Base-by-base conservation (phyloP, 1,140 invertebrate species). In the Neotoxoptera formosana region DNA sequence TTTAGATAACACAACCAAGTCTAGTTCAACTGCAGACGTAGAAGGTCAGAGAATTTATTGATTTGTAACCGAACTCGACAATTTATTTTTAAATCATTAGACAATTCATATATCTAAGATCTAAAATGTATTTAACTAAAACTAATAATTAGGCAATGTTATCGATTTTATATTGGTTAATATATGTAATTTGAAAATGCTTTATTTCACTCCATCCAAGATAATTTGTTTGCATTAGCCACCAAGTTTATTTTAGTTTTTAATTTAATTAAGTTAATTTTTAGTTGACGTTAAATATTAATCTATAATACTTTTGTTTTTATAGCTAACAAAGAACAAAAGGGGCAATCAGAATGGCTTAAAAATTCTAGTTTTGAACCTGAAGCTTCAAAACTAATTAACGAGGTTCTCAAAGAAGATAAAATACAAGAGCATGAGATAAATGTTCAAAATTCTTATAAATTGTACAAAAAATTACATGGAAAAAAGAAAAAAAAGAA, bases 301-400 rank as follows among this genome's bases (percentile, higher is more conserved):
- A 67, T 11, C 25, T 67, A 1, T 25, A 67, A 11, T 67, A 67
- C 30, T 14, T 30, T 30, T 67, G 25, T 93, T 93, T 36, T 56
- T 41, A 45, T 45, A 92, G 90, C 45, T 51, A 84, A 86, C 53
- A 36, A 93, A n/a, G 47, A 83, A 83, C 45, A 48, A 36, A 56
- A 81, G 36, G 14, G 30, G 20, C 48, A 34, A 30, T 84, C 81
- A 51, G 48, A 93, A 93, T 93, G 91, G 91, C 91, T 93, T 84
- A 23, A 83, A 21, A 93, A 93, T 84, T 93, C 91, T 51, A 93
- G 91, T 86, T 93, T 93, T 56, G 25, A 93, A 30, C 81, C 91
- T 20, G 76, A 93, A 30, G 91, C 91, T 41, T 53, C 48, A 93
- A 41, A 86, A 6, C 20, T 93, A 86, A 17, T 86, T 56, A 56